Percentiles rank a stretch among this genome's conserved stretches.
Evolutionary conservation across 2,888 invertebrate genomes (phyloP).

Genomic region (Cheiracanthium punctorium): DNA sequence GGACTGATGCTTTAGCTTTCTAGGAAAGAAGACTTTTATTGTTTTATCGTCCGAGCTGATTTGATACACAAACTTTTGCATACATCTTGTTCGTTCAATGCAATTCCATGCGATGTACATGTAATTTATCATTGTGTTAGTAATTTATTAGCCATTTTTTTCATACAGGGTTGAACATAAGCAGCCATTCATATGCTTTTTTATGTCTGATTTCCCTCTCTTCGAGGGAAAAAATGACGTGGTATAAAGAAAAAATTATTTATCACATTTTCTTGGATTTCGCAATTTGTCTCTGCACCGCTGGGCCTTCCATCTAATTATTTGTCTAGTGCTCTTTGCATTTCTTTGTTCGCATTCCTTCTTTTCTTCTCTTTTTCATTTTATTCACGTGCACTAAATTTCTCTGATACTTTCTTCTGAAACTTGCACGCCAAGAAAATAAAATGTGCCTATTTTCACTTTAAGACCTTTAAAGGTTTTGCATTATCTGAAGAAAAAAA

Average conservation of each 20-base stretch:
- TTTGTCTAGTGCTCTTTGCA: constrained; percentile 38
- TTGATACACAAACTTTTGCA: constrained; percentile 39
- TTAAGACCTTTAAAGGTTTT: not conserved
- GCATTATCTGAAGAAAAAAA: not conserved
- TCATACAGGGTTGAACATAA: constrained; percentile 66
- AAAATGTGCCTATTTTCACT: not conserved
- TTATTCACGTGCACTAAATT: constrained; percentile 30
- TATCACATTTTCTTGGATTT: constrained; percentile 55
- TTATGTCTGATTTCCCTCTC: constrained; percentile 42
- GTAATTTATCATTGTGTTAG: constrained; percentile 71
- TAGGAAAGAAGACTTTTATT: constrained; percentile 31
- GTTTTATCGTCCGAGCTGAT: constrained; percentile 50
- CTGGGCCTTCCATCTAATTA: constrained; percentile 53
- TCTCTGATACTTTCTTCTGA: constrained; percentile 1
- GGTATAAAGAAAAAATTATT: constrained; percentile 51
- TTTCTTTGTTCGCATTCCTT: constrained; percentile 44
- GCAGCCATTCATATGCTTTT: constrained; percentile 63
- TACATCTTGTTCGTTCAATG: constrained; percentile 56
- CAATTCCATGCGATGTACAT: constrained; percentile 68
- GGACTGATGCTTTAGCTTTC: constrained; percentile 47
- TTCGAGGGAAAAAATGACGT: constrained; percentile 38
- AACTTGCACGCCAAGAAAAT: constrained; percentile 8
- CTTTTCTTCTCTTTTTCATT: constrained; percentile 17
- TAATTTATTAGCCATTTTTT: constrained; percentile 71
- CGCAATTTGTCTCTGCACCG: constrained; percentile 57